Base-by-base conservation (phyloP, 2,888 invertebrate genomes). In the Neoascia interrupta region DNA sequence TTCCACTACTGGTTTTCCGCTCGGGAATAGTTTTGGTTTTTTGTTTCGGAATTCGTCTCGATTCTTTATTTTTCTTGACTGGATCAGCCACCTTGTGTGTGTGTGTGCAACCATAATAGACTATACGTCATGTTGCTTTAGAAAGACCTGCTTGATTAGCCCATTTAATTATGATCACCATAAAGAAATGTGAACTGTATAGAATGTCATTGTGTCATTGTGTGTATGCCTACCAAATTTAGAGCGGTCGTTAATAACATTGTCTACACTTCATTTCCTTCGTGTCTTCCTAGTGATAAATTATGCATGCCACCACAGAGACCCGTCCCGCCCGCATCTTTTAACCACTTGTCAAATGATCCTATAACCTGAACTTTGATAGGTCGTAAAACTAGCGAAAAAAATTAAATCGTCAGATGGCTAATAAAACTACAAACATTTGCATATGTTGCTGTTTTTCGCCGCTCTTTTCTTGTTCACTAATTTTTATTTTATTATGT, bases 91-190 rank as follows among this genome's bases (percentile, higher is more conserved):
- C n/a, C n/a, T n/a, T n/a, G n/a, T n/a, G n/a, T n/a, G 36, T 66
- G 53, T 74, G 47, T 61, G 23, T 61, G 54, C 61, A 69, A 13
- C 18, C 36, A 61, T 54, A 68, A 61, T 41, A 26, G 39, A 51
- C 39, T 34, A 26, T 19, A 51, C 39, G 34, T 34, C 63, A 51
- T 36, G 39, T 49, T 41, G 43, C 63, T n/a, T n/a, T n/a, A n/a
- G n/a, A n/a, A n/a, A 34, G 43, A 56, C 69, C 45, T 58, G 63
- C 43, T 75, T 51, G 63, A 75, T 75, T 70, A 63, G 56, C 31
- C 37, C 56, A 75, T 69, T 75, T 56, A 61, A 61, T 75, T 69
- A 75, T 75, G 69, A 75, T 51, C 75, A 69, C 56, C 56, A 51
- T 63, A 56, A 56, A 63, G n/a, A 69, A 64, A 64, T 41, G 41